Evolutionary conservation across 2,797 vertebrate genomes (phyloP).

Genomic region (Eupleurogrammus muticus): DNA sequence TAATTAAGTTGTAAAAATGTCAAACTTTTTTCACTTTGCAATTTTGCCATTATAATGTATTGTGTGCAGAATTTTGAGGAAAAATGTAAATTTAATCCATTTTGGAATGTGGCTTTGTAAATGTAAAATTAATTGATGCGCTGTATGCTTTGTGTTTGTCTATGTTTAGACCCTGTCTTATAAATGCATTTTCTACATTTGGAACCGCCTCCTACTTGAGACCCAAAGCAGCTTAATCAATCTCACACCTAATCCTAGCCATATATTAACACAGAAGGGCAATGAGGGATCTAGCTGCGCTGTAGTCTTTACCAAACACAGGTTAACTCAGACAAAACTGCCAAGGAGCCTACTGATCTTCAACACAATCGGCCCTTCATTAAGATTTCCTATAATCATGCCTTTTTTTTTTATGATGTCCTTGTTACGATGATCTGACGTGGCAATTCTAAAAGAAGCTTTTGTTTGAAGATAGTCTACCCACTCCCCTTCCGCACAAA

Average conservation of each 20-base stretch:
- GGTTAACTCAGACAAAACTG: conserved; percentile 47
- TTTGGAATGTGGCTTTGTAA: no score
- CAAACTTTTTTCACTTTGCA: no score
- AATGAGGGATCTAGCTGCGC: conserved; percentile 63
- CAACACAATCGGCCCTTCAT: conserved; percentile 45
- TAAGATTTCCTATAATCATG: conserved; percentile 43
- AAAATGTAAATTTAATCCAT: no score
- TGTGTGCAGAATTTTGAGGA: no score
- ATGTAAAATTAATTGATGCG: no score
- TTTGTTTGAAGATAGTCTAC: conserved; percentile 52
- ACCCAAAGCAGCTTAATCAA: conserved; percentile 67
- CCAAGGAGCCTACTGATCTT: conserved; percentile 40
- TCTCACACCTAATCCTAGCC: conserved; percentile 59
- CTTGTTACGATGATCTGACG: conserved; percentile 53
- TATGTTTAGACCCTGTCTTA: conserved; percentile 36
- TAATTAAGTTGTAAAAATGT: no score
- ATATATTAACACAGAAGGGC: conserved; percentile 57
- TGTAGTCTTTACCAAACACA: conserved; percentile 54
- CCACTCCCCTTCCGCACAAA: conserved; percentile 30
- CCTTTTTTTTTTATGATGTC: conserved; percentile 23
- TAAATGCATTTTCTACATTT: conserved; percentile 47
- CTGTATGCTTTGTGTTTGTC: conserved; percentile 48
- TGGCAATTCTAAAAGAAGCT: conserved; percentile 37
- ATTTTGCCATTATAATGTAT: no score
- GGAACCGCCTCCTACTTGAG: conserved; percentile 51